phyloP scores from a whole-genome alignment of 2,888 invertebrate genomes.

The Marasmarcha lunaedactyla region DNA sequence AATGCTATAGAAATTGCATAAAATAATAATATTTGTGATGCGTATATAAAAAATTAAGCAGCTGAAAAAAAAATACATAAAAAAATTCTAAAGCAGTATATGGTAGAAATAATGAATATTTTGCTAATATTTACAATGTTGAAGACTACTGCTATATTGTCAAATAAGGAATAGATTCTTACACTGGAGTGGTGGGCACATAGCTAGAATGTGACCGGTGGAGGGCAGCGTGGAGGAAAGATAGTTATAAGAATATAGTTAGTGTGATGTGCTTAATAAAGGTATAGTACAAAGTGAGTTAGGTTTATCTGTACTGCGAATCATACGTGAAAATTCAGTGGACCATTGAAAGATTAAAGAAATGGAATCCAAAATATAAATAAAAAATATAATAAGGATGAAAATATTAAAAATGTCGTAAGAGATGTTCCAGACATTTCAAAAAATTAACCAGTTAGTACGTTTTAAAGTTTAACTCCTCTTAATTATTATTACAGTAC shows the following conservation, averaged over 20 bases:
- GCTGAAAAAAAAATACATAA: neutral
- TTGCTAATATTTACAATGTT: slow-evolving; percentile 2
- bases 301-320: too few relatives aligned
- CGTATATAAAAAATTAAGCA: too few relatives aligned
- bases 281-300: too few relatives aligned
- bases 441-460: slow-evolving; percentile 9
- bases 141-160: slow-evolving; percentile 1
- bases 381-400: slow-evolving; percentile 14
- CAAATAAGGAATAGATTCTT: slow-evolving; percentile 35
- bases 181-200: slow-evolving; percentile 75
- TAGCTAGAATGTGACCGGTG: slow-evolving; percentile 56
- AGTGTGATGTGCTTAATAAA: slow-evolving; percentile 33
- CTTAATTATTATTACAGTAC: neutral
- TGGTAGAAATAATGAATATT: neutral
- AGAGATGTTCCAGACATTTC: slow-evolving; percentile 54
- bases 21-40: too few relatives aligned
- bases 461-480: too few relatives aligned
- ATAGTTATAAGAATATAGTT: slow-evolving; percentile 25
- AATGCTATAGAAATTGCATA: neutral
- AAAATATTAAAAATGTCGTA: slow-evolving; percentile 37
- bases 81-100: neutral
- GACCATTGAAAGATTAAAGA: too few relatives aligned
- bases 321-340: too few relatives aligned
- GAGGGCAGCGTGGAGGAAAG: slow-evolving; percentile 62
- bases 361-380: neutral